Percentiles rank a stretch among this genome's conserved stretches.
These are phyloP conservation scores for Sebastes glaucus DNA, from an alignment of 2,797 vertebrate genomes.

Conservation along the genomic window DNA sequence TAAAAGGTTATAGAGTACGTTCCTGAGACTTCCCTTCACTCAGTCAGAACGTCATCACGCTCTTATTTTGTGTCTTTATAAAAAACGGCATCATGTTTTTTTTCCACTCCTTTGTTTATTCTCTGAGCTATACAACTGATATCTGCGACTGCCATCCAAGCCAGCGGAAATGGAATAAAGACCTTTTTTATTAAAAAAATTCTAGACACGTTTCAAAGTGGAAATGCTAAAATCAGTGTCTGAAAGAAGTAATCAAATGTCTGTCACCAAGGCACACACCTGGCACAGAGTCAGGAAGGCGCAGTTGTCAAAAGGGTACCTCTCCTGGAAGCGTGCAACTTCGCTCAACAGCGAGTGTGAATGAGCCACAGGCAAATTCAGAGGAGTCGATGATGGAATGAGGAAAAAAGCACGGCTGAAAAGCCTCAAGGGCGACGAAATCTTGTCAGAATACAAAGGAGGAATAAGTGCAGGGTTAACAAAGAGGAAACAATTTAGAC, in stretches of 20 bases:
- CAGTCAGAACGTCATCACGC: slow-evolving; percentile 2
- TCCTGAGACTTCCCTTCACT: not conserved
- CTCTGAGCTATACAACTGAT: not conserved
- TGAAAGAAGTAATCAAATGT: slow-evolving; percentile 37
- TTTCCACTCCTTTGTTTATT: not conserved
- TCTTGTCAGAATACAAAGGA: slow-evolving; percentile 43
- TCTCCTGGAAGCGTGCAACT: slow-evolving; percentile 42
- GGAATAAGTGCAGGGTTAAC: slow-evolving; percentile 39
- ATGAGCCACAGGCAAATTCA: slow-evolving; percentile 29
- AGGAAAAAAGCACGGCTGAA: slow-evolving; percentile 9
- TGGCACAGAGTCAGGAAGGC: slow-evolving; percentile 25
- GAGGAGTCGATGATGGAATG: slow-evolving; percentile 18
- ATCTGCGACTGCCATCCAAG: not conserved
- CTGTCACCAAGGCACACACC: slow-evolving; percentile 36
- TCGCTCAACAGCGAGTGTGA: slow-evolving; percentile 9
- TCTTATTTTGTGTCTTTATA: not conserved
- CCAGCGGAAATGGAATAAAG: slow-evolving; percentile 4
- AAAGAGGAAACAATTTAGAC: slow-evolving; percentile 40
- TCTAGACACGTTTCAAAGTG: slow-evolving; percentile 18
- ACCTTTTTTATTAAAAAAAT: slow-evolving; percentile 1
- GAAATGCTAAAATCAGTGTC: slow-evolving; percentile 22
- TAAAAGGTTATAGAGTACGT: not conserved
- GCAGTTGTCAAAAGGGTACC: slow-evolving; percentile 43
- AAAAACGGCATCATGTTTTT: not conserved
- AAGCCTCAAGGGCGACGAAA: slow-evolving; percentile 38